These are phyloP conservation scores for Zygaena filipendulae DNA, from an alignment of 2,888 invertebrate genomes.

Conservation along the genomic window DNA sequence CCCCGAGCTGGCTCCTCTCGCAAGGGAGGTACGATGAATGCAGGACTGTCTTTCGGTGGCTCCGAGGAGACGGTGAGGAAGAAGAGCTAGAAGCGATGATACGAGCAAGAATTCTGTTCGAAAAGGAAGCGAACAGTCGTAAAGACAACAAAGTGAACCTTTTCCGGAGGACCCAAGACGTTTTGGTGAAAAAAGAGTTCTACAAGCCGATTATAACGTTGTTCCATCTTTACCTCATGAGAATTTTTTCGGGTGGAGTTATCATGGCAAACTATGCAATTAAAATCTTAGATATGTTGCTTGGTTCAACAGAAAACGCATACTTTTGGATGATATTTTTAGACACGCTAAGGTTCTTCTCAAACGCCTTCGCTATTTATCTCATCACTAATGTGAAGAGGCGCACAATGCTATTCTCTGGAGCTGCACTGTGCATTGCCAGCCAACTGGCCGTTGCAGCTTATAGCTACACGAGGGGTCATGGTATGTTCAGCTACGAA, in stretches of 20 bases:
- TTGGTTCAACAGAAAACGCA: slow-evolving; percentile 67
- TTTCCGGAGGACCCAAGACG: slow-evolving; percentile 15
- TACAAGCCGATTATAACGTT: slow-evolving; percentile 67
- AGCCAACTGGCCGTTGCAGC: slow-evolving; percentile 63
- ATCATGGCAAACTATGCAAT: slow-evolving; percentile 75
- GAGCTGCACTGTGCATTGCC: slow-evolving; percentile 64
- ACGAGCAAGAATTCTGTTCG: slow-evolving; percentile 23
- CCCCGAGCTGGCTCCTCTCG: slow-evolving; percentile 72
- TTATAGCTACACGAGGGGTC: slow-evolving; percentile 34
- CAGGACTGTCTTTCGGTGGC: slow-evolving; percentile 61
- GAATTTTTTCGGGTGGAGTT: slow-evolving; percentile 74
- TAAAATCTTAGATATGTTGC: slow-evolving; percentile 61
- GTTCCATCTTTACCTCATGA: slow-evolving; percentile 67
- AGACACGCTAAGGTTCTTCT: slow-evolving; percentile 68
- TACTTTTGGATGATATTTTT: slow-evolving; percentile 73
- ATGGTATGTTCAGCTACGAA: slow-evolving; percentile 27
- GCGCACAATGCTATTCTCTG: slow-evolving; percentile 67
- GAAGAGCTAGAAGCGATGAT: slow-evolving; percentile 47
- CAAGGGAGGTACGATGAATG: slow-evolving; percentile 64
- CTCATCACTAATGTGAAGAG: slow-evolving; percentile 69
- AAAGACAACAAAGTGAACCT: slow-evolving; percentile 16
- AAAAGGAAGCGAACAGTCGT: slow-evolving; percentile 20
- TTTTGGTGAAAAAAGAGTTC: slow-evolving; percentile 52
- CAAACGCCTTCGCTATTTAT: slow-evolving; percentile 68
- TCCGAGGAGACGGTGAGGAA: slow-evolving; percentile 58